phyloP scores from a whole-genome alignment of 2,888 invertebrate genomes.

The Serripes groenlandicus region DNA sequence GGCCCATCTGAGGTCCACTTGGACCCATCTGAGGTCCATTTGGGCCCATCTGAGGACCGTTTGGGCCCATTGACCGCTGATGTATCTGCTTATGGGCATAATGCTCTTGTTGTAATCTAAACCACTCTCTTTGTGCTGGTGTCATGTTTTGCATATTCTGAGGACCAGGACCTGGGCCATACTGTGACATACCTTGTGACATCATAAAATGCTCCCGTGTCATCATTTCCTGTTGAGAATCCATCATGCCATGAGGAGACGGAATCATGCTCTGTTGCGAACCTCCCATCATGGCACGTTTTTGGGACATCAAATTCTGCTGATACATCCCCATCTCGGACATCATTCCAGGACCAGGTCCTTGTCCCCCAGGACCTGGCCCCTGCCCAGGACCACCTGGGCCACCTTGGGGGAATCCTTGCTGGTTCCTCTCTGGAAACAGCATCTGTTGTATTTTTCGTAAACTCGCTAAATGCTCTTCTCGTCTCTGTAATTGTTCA shows the following conservation, averaged over 20 bases:
- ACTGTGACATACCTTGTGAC: slow-evolving; percentile 76
- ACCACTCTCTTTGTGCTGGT: slow-evolving; percentile 94
- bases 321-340: slow-evolving; percentile 74
- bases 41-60: slow-evolving; percentile 51
- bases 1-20: slow-evolving; percentile 64
- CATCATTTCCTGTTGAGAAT: slow-evolving; percentile 72
- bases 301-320: slow-evolving; percentile 77
- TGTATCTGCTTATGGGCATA: slow-evolving; percentile 81
- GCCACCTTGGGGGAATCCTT: slow-evolving; percentile 69
- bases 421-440: slow-evolving; percentile 90
- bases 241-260: slow-evolving; percentile 71
- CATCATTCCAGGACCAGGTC: slow-evolving; percentile 72
- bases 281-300: slow-evolving; percentile 76
- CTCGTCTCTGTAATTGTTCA: slow-evolving; percentile 97
- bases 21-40: slow-evolving; percentile 43
- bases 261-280: slow-evolving; percentile 76
- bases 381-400: slow-evolving; percentile 71
- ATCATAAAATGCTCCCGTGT: slow-evolving; percentile 78
- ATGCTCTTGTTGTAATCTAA: slow-evolving; percentile 94
- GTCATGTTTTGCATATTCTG: slow-evolving; percentile 83
- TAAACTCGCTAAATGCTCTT: slow-evolving; percentile 96
- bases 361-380: slow-evolving; percentile 66
- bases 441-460: slow-evolving; percentile 97
- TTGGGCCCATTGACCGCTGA: slow-evolving; percentile 73
- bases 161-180: slow-evolving; percentile 77